These are phyloP conservation scores for Chiloscyllium plagiosum DNA, from an alignment of 2,113 vertebrate species.

Conservation along the genomic window DNA sequence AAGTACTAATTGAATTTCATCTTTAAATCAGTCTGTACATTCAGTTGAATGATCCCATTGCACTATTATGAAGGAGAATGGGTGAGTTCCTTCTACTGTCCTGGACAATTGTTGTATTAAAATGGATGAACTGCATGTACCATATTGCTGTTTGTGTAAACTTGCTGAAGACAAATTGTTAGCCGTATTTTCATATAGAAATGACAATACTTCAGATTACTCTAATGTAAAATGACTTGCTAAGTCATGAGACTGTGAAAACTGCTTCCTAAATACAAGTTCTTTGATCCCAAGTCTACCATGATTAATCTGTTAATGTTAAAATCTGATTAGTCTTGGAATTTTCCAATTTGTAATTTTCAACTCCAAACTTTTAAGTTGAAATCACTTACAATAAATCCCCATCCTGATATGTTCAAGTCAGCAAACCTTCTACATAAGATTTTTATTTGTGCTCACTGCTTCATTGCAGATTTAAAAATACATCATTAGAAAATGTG, in stretches of 20 bases:
- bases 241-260: background rate
- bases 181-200: background rate
- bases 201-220: background rate
- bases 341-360: background rate
- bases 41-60: background rate
- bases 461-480: background rate
- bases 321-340: background rate
- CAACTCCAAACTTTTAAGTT: background rate
- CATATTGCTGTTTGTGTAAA: background rate
- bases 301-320: background rate
- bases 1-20: background rate
- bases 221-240: background rate
- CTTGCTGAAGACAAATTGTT: background rate
- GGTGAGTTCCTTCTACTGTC: background rate
- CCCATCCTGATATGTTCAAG: background rate
- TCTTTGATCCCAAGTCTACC: background rate
- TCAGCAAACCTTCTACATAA: background rate
- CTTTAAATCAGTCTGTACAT: background rate
- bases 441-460: background rate
- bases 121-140: background rate
- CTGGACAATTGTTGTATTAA: background rate
- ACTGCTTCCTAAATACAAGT: background rate
- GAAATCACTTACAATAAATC: background rate
- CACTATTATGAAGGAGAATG: background rate
- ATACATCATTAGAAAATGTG: background rate